Evolutionary conservation across 2,797 vertebrate species (phyloP).

Genomic region (Oreochromis mossambicus): DNA sequence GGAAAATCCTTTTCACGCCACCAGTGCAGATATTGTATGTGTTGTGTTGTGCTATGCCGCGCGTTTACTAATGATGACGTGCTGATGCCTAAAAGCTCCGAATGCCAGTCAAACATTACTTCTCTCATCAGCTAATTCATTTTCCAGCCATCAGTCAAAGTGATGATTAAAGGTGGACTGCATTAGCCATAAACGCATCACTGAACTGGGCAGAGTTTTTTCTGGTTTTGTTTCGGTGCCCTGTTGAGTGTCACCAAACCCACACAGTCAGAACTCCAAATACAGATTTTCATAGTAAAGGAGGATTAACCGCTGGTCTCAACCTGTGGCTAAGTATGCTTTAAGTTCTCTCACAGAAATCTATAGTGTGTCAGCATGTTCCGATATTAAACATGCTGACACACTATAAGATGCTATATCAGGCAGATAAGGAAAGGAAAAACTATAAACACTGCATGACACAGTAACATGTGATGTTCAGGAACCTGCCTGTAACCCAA

Average conservation of each 20-base stretch:
- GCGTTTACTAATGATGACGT: conserved; percentile 12
- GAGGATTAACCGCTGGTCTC: not conserved
- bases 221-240: not conserved
- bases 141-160: not conserved
- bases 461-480: not conserved
- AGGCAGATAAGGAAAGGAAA: not conserved
- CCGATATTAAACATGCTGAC: not conserved
- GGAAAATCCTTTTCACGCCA: conserved; percentile 38
- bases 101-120: not conserved
- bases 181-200: not conserved
- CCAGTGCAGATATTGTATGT: not conserved
- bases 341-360: conserved; percentile 21
- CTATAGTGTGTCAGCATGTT: conserved; percentile 1
- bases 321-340: not conserved
- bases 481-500: conserved; percentile 16
- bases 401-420: not conserved
- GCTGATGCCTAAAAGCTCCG: not conserved
- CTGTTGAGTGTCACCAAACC: not conserved
- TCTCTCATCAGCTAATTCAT: not conserved
- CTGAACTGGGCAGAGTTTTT: not conserved
- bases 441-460: not conserved
- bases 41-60: not conserved
- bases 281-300: not conserved
- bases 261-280: not conserved
- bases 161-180: not conserved